These are phyloP conservation scores for Gambusia affinis DNA, from an alignment of 2,113 vertebrate species.

Conservation along the genomic window DNA sequence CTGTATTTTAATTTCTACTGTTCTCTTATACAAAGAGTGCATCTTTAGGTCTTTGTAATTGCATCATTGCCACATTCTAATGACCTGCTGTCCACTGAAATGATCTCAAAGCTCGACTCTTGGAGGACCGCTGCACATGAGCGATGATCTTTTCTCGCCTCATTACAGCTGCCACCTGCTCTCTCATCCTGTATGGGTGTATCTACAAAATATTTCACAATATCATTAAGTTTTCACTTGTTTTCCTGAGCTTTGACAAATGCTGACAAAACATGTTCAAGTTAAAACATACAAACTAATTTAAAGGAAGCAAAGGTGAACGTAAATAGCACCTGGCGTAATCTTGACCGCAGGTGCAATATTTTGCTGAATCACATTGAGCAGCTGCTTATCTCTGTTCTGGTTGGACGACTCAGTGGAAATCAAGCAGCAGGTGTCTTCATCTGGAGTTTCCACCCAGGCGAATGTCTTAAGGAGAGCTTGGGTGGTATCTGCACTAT, in stretches of 20 bases:
- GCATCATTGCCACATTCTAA: background rate
- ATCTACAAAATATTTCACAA: constrained; percentile 25
- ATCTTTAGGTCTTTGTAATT: background rate
- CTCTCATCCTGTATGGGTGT: constrained; percentile 46
- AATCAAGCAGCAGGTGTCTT: constrained; percentile 32
- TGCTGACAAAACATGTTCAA: background rate
- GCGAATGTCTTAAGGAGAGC: constrained; percentile 77
- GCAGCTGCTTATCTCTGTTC: constrained; percentile 4
- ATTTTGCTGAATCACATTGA: constrained; percentile 4
- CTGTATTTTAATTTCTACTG: constrained; percentile 2
- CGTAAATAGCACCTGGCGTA: constrained; percentile 29
- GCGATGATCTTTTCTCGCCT: constrained; percentile 9
- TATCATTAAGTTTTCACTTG: background rate
- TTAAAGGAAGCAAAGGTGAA: constrained; percentile 4
- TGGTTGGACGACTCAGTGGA: background rate
- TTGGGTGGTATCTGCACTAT: constrained; percentile 60
- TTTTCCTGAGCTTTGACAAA: background rate
- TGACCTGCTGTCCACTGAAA: constrained; percentile 79
- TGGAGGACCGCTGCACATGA: constrained; percentile 44
- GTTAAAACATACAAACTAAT: background rate
- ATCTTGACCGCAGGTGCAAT: background rate
- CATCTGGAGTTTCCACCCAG: constrained; percentile 67
- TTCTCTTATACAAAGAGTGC: background rate
- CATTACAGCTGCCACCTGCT: background rate
- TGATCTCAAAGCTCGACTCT: constrained; percentile 74